Base-by-base conservation (phyloP, 1,140 invertebrate genomes). In the Hydropsyche tenuis region DNA sequence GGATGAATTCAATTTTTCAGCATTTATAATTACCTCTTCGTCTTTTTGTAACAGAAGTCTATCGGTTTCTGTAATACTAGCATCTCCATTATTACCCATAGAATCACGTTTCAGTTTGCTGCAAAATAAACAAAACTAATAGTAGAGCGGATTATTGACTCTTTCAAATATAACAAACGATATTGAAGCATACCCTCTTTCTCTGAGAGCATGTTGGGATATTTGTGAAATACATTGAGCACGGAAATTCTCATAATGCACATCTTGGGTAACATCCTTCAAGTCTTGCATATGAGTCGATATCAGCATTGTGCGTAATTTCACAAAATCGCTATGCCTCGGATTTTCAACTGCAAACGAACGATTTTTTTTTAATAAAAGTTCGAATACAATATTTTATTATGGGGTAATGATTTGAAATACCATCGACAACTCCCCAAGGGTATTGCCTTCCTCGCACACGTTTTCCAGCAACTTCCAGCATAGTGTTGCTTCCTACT, bases 371-470 rank as follows among this genome's bases (percentile, higher is more conserved):
- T 6, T 43, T 43, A 43, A 12, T 43, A n/a, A n/a, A n/a, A n/a
- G n/a, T 20, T 45, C 23, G 45, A 69, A 69, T 46, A 53, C 14
- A 51, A 66, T 9, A 71, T 37, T 56, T 18, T 5, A 18, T 18
- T 18, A 53, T 20, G 9, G 48, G 20, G 7, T 53, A 20, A 3
- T 27, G 0, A 27, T 25, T 25, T 23, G 30, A 30, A 73, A 60
- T 84, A 93, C 92, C 91, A 88, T 99, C 97, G 1, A 99, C 97
- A 45, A 97, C 92, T 16, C 98, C 98, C 97, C 97, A 99, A 0
- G 97, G 96, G 85, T 99, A 99, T 80, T 97, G 93, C 3, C 97
- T 87, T 9, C 96, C 96, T 71, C 96, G 88, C 30, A 96, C 91
- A 81, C 94, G 93, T 78, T 90, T 90, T 0, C 95, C 95, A n/a